phyloP scores from a whole-genome alignment of 2,113 vertebrate genomes.

The Lepisosteus osseus region DNA sequence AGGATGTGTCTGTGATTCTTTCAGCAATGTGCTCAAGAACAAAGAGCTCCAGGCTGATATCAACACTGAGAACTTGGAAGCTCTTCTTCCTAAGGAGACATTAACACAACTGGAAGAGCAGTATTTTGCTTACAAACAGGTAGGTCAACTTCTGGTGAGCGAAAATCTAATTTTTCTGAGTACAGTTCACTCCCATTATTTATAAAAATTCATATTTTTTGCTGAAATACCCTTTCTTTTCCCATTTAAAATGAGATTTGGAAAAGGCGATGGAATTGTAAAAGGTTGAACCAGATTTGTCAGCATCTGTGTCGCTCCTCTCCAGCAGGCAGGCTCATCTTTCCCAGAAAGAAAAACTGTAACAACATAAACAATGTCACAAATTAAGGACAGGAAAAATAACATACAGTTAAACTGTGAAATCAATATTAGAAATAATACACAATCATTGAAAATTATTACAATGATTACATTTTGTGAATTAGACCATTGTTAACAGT shows the following conservation, averaged over 20 bases:
- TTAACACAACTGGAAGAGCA: constrained; percentile 61
- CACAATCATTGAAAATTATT: too few relatives aligned
- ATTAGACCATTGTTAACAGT: too few relatives aligned
- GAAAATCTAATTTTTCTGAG: too few relatives aligned
- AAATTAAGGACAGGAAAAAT: too few relatives aligned
- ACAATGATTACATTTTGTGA: too few relatives aligned
- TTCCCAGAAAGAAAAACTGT: too few relatives aligned
- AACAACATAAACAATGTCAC: too few relatives aligned
- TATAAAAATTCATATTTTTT: neutral
- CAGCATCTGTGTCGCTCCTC: neutral
- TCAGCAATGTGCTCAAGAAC: constrained; percentile 73
- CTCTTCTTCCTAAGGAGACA: constrained; percentile 62
- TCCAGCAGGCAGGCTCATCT: neutral
- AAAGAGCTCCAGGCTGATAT: constrained; percentile 59
- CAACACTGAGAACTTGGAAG: constrained; percentile 58
- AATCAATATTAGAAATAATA: too few relatives aligned
- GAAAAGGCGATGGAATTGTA: too few relatives aligned
- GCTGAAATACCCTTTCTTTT: neutral
- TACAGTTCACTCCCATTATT: constrained; percentile 24
- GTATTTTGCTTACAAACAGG: constrained; percentile 70
- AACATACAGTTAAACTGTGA: too few relatives aligned
- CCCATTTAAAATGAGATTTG: neutral
- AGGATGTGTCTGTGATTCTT: constrained; percentile 18
- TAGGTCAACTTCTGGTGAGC: constrained; percentile 30
- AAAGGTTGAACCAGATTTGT: neutral